Evolutionary conservation across 2,888 invertebrate species (phyloP).

Genomic region (Nudaria mundana): DNA sequence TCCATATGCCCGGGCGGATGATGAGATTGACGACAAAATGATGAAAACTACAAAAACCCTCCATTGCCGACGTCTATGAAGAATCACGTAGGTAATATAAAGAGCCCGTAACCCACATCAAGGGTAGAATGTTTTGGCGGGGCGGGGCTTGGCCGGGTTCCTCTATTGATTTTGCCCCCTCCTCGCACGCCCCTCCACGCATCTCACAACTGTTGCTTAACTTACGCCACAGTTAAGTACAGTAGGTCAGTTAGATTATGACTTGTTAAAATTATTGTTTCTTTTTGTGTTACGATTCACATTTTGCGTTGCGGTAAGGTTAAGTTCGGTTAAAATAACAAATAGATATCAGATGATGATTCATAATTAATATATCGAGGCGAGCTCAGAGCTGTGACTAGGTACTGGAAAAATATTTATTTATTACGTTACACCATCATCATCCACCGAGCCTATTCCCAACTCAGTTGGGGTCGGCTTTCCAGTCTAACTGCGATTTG

Average conservation of each 20-base stretch:
- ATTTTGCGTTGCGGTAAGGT: no score
- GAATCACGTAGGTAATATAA: conserved; percentile 42
- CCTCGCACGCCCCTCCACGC: conserved; percentile 55
- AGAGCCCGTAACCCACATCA: conserved; percentile 59
- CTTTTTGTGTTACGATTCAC: not conserved
- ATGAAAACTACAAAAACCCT: not conserved
- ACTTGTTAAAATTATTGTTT: not conserved
- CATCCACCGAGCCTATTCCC: no score
- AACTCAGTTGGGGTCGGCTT: no score
- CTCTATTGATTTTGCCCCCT: conserved; percentile 69
- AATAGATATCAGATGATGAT: no score
- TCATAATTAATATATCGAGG: no score
- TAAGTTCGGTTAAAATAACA: no score
- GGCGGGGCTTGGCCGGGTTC: conserved; percentile 52
- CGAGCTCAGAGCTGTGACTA: no score
- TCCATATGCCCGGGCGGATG: no score
- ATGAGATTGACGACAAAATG: conserved; percentile 8
- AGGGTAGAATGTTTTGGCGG: conserved; percentile 46
- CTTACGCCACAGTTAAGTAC: conserved; percentile 36
- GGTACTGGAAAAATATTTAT: no score
- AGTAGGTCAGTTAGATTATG: conserved; percentile 30
- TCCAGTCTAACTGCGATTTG: no score
- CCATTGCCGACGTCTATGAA: conserved; percentile 16
- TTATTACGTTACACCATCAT: no score
- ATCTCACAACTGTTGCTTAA: conserved; percentile 77